phyloP scores from a whole-genome alignment of 92 coral and sea anemone genomes.

The Plumapathes pennacea region DNA sequence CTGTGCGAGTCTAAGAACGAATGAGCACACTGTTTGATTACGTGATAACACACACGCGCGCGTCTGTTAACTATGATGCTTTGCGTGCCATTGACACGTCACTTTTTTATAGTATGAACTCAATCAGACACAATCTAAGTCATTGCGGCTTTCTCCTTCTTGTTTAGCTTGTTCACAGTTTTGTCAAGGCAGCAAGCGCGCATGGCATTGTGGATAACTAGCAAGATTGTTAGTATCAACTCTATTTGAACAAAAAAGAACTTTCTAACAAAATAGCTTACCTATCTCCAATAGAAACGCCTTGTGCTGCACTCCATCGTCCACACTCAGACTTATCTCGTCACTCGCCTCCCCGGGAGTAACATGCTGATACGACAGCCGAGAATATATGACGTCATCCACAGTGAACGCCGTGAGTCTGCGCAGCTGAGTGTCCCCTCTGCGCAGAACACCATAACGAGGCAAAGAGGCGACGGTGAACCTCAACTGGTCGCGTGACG shows the following conservation, averaged over 20 bases:
- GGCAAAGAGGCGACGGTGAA: conserved; percentile 61
- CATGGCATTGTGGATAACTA: too few species aligned
- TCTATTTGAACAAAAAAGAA: too few species aligned
- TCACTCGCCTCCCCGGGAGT: conserved; percentile 74
- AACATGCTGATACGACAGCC: conserved; percentile 65
- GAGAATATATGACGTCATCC: conserved; percentile 59
- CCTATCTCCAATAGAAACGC: conserved; percentile 66
- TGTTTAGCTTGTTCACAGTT: too few species aligned
- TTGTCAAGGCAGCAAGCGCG: too few species aligned
- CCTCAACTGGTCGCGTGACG: conserved; percentile 29
- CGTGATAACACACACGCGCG: too few species aligned
- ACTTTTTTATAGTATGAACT: too few species aligned
- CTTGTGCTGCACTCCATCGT: conserved; percentile 70
- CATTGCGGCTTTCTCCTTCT: too few species aligned
- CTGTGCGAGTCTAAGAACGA: too few species aligned
- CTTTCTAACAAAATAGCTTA: conserved; percentile 16
- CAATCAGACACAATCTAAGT: too few species aligned
- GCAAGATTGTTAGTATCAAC: not conserved
- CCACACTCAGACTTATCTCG: conserved; percentile 63
- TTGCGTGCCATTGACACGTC: too few species aligned
- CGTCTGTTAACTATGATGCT: too few species aligned
- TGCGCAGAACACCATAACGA: conserved; percentile 63
- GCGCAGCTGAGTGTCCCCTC: conserved; percentile 53
- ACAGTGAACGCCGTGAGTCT: conserved; percentile 60
- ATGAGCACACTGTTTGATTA: too few species aligned